Conservation (phyloP, 2,888 invertebrate genomes). For the Cetonia aurata region DNA sequence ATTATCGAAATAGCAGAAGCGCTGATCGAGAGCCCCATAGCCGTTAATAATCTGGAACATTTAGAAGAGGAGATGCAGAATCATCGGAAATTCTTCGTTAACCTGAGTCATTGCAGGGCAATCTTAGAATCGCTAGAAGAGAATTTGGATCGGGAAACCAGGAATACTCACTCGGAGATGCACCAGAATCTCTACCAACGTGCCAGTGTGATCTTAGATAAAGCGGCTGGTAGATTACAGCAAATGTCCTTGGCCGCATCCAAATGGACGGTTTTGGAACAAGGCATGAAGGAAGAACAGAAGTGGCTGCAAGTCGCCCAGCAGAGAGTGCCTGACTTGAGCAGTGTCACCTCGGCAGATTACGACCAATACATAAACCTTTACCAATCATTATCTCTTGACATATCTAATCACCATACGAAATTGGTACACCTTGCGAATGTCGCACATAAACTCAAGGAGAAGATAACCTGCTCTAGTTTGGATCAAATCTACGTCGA, state of each 20-base stretch:
- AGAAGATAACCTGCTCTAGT: slow-evolving; percentile 80
- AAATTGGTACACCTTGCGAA: slow-evolving; percentile 80
- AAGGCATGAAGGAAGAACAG: slow-evolving; percentile 85
- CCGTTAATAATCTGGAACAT: slow-evolving; percentile 81
- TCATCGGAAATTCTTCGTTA: slow-evolving; percentile 89
- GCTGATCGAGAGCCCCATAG: slow-evolving; percentile 81
- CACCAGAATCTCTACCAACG: slow-evolving; percentile 83
- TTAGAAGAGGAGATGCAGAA: slow-evolving; percentile 92
- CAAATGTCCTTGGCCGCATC: slow-evolving; percentile 89
- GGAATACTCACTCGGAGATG: slow-evolving; percentile 77
- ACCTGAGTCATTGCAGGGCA: slow-evolving; percentile 87
- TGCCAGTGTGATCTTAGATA: slow-evolving; percentile 82
- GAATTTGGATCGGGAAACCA: slow-evolving; percentile 85
- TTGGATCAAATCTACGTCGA: slow-evolving; percentile 81
- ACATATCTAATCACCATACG: slow-evolving; percentile 84
- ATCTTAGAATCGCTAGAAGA: slow-evolving; percentile 88
- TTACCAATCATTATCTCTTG: slow-evolving; percentile 83
- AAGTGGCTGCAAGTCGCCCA: slow-evolving; percentile 88
- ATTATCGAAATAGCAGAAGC: slow-evolving; percentile 88
- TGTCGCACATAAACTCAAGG: slow-evolving; percentile 80
- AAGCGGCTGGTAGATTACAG: slow-evolving; percentile 84
- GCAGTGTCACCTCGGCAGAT: slow-evolving; percentile 84
- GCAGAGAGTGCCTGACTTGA: slow-evolving; percentile 85
- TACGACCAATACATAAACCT: slow-evolving; percentile 87
- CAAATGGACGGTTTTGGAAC: slow-evolving; percentile 84